Percentiles rank a stretch among this genome's conserved stretches.
phyloP scores from a whole-genome alignment of 2,888 invertebrate species.

The Amitus sp. region DNA sequence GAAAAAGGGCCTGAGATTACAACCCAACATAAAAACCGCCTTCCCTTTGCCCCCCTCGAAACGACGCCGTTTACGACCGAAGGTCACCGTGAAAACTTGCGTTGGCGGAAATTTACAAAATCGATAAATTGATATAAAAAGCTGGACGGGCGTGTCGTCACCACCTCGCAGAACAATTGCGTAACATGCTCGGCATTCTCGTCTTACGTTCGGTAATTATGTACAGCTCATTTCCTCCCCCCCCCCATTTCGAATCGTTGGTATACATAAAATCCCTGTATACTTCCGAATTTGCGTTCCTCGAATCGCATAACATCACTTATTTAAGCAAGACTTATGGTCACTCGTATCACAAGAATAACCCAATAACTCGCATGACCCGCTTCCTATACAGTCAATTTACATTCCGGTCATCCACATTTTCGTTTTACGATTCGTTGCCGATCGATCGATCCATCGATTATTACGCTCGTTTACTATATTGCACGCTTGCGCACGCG shows the following conservation, averaged over 20 bases:
- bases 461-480: constrained; percentile 37
- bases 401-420: constrained; percentile 32
- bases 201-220: constrained; percentile 58
- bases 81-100: neutral
- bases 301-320: constrained; percentile 53
- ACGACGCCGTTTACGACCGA: too few relatives aligned
- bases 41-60: too few relatives aligned
- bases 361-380: constrained; percentile 43
- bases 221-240: constrained; percentile 55
- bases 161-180: constrained; percentile 33
- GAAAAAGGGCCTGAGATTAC: too few relatives aligned
- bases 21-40: too few relatives aligned
- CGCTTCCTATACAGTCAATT: constrained; percentile 36
- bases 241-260: constrained; percentile 35
- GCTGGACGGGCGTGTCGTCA: constrained; percentile 16
- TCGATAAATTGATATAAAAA: constrained; percentile 2
- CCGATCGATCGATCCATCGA: constrained; percentile 38
- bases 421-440: constrained; percentile 23
- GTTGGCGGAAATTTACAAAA: neutral
- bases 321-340: constrained; percentile 54
- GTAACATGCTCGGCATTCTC: constrained; percentile 55
- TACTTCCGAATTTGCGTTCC: constrained; percentile 65
- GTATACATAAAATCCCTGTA: constrained; percentile 63
- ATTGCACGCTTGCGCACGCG: constrained; percentile 36
- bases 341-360: constrained; percentile 61